Evolutionary conservation across 92 coral and sea anemone species (phyloP).

Genomic region (Epizoanthus scotinus): DNA sequence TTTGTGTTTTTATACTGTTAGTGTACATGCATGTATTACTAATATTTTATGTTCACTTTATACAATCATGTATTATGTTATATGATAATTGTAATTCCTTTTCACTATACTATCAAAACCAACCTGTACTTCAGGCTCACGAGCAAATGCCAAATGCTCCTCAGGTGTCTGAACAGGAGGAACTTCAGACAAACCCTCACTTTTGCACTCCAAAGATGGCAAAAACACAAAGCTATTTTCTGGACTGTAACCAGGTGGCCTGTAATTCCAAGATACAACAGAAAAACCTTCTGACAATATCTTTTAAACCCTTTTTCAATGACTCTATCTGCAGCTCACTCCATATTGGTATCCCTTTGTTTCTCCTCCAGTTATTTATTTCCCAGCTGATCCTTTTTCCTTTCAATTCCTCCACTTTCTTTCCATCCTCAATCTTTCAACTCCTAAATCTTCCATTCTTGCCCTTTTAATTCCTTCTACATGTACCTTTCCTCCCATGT

Average conservation of each 20-base stretch:
- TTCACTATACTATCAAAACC: background rate
- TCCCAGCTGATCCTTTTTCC: too few relatives aligned
- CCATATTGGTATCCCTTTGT: too few relatives aligned
- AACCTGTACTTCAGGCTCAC: conserved; percentile 16
- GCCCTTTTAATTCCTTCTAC: too few relatives aligned
- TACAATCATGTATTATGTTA: background rate
- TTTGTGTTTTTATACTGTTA: too few relatives aligned
- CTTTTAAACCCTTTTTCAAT: background rate
- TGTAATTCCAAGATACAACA: background rate
- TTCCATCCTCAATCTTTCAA: too few relatives aligned
- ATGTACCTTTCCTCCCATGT: too few relatives aligned
- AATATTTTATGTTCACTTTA: too few relatives aligned
- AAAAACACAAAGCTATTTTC: conserved; percentile 39
- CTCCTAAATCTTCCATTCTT: too few relatives aligned
- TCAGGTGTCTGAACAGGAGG: conserved; percentile 25
- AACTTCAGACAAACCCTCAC: background rate
- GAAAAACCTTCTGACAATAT: background rate
- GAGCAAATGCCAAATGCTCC: conserved; percentile 1
- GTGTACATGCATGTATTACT: too few relatives aligned
- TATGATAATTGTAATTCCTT: background rate
- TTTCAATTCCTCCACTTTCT: too few relatives aligned
- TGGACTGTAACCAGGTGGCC: conserved; percentile 42
- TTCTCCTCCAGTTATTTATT: too few relatives aligned
- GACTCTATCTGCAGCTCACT: background rate
- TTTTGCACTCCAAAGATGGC: conserved; percentile 1